Percentiles rank a stretch among this genome's conserved stretches.
phyloP scores from a whole-genome alignment of 2,888 invertebrate species.

The Tetragnatha montana region DNA sequence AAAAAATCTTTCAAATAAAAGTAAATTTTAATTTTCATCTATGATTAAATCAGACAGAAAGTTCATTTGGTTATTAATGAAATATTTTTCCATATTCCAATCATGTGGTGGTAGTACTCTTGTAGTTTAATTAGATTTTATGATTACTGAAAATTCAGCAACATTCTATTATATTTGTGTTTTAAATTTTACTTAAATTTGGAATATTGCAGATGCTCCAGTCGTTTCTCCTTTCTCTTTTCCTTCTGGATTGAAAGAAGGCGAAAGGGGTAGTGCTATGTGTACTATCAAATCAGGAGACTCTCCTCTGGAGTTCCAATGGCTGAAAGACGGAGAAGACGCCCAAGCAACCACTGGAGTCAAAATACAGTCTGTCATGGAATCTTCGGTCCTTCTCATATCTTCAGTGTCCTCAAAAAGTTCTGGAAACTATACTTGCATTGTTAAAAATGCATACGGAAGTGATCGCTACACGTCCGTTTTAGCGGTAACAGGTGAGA shows the following conservation, averaged over 20 bases:
- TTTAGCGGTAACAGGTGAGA: slow-evolving; percentile 66
- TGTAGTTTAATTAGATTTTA: no score
- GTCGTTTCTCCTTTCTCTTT: slow-evolving; percentile 51
- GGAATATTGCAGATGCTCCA: slow-evolving; percentile 8
- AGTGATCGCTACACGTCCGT: slow-evolving; percentile 57
- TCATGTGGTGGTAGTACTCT: no score
- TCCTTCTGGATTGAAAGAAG: slow-evolving; percentile 60
- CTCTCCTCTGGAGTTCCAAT: slow-evolving; percentile 71
- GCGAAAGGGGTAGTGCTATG: slow-evolving; percentile 70
- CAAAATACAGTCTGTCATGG: slow-evolving; percentile 32
- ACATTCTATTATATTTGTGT: no score
- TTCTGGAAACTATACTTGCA: slow-evolving; percentile 72
- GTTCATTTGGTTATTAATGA: background rate
- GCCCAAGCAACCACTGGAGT: slow-evolving; percentile 26
- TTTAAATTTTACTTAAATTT: no score
- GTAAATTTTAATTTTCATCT: no score
- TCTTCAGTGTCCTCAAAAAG: slow-evolving; percentile 48
- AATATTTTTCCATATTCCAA: no score
- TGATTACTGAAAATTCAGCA: background rate
- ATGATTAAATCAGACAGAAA: no score
- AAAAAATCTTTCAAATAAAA: background rate
- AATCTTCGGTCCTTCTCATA: slow-evolving; percentile 69
- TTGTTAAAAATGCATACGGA: slow-evolving; percentile 68
- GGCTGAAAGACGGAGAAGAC: slow-evolving; percentile 66
- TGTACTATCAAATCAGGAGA: slow-evolving; percentile 72